phyloP scores from a whole-genome alignment of 2,797 vertebrate species.

The Cossypha heuglini region DNA sequence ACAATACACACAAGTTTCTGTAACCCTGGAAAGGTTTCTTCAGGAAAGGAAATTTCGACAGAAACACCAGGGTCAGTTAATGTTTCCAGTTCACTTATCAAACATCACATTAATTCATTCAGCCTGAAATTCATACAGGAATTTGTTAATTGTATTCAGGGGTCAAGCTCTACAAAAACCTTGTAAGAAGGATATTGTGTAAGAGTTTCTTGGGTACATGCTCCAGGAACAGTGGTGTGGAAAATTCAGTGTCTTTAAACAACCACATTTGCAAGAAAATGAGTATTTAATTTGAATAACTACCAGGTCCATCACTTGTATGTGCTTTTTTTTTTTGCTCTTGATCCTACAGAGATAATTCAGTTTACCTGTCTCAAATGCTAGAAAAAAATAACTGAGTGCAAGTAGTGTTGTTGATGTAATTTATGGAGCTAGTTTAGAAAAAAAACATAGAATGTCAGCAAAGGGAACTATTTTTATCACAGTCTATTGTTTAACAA shows the following conservation, averaged over 20 bases:
- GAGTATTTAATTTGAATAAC: background rate
- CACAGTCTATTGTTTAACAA: conserved; percentile 71
- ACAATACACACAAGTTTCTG: background rate
- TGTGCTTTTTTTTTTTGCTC: background rate
- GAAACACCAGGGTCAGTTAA: background rate
- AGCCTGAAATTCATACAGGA: background rate
- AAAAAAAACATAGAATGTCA: conserved; percentile 67
- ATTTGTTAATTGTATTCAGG: background rate
- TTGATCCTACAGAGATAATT: background rate
- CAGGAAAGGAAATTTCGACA: background rate
- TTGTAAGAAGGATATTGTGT: background rate
- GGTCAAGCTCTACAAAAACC: background rate
- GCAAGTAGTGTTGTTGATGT: conserved; percentile 50
- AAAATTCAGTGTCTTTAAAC: background rate
- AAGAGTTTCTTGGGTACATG: background rate
- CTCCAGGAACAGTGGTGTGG: background rate
- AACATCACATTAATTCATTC: background rate
- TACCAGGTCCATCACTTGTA: background rate
- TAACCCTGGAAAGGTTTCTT: background rate
- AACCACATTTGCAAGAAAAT: background rate
- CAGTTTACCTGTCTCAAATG: background rate
- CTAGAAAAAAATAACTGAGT: background rate
- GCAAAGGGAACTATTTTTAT: conserved; percentile 76
- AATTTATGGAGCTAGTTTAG: conserved; percentile 66
- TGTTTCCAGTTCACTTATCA: background rate